Evolutionary conservation across 1,140 invertebrate species (phyloP).

Genomic region (Drosophila lacertosa): DNA sequence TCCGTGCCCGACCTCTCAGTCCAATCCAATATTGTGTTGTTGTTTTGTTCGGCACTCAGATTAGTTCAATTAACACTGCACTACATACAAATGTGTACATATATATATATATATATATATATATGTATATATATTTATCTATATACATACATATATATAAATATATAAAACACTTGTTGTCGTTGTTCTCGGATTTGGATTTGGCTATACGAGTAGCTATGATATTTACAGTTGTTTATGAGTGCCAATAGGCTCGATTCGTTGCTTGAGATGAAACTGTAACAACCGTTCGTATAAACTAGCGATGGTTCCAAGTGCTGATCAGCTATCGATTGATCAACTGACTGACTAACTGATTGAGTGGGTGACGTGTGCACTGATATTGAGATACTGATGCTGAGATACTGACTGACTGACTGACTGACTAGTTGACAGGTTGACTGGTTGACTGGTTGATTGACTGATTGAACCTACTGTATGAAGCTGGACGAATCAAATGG

Average conservation of each 20-base stretch:
- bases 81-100: constrained; percentile 26
- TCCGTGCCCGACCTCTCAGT: background rate
- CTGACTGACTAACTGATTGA: constrained; percentile 41
- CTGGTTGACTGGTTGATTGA: constrained; percentile 37
- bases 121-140: too few species aligned
- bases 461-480: constrained; percentile 50
- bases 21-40: constrained; percentile 15
- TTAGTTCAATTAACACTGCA: constrained; percentile 30
- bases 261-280: constrained; percentile 24
- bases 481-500: constrained; percentile 69
- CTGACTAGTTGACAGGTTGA: constrained; percentile 11
- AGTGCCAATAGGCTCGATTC: constrained; percentile 10
- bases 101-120: background rate
- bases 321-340: constrained; percentile 22
- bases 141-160: background rate
- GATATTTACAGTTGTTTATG: constrained; percentile 57
- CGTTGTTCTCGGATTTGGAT: constrained; percentile 2
- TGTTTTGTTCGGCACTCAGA: constrained; percentile 7
- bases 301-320: constrained; percentile 11
- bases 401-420: constrained; percentile 16
- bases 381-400: constrained; percentile 27
- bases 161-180: constrained; percentile 11
- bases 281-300: constrained; percentile 12
- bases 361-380: constrained; percentile 43
- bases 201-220: background rate